These are phyloP conservation scores for Gasterosteus nipponicus DNA, from an alignment of 2,113 vertebrate genomes.

Conservation along the genomic window DNA sequence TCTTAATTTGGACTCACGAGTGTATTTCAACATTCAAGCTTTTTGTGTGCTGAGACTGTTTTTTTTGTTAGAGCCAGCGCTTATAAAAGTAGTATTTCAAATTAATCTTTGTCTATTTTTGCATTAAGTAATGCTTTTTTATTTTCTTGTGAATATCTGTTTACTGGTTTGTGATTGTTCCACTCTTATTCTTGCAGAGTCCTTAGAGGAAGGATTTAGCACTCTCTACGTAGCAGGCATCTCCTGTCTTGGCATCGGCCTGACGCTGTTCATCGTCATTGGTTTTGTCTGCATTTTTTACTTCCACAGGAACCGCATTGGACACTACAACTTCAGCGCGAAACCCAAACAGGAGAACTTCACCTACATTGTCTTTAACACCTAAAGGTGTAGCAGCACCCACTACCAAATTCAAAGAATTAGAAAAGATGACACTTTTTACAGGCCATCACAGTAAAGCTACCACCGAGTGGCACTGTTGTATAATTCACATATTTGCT, in stretches of 20 bases:
- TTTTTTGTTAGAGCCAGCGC: neutral
- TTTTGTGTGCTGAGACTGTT: neutral
- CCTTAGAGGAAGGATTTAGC: neutral
- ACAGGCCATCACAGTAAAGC: accelerated
- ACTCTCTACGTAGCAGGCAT: slow-evolving; percentile 53
- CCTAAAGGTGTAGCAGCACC: slow-evolving; percentile 47
- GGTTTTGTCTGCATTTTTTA: slow-evolving; percentile 62
- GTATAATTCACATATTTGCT: neutral
- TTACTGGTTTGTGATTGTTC: neutral
- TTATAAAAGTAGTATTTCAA: slow-evolving; percentile 1
- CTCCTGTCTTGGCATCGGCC: slow-evolving; percentile 71
- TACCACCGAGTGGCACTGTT: slow-evolving; percentile 45
- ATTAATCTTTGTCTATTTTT: neutral
- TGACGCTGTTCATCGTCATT: slow-evolving; percentile 60
- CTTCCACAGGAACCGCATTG: slow-evolving; percentile 80
- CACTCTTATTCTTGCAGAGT: slow-evolving; percentile 27
- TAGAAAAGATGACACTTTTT: neutral
- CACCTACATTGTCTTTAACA: slow-evolving; percentile 73
- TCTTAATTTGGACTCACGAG: neutral
- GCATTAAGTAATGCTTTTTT: neutral
- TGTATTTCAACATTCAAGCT: neutral
- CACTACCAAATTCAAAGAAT: neutral
- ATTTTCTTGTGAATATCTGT: neutral
- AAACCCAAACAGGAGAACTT: slow-evolving; percentile 78
- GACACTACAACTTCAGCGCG: slow-evolving; percentile 77